A percentile compares a stretch with the other conserved stretches of the same genome.
These are phyloP conservation scores for Scaptomyza polygonia DNA, from an alignment of 2,888 invertebrate species.

Conservation along the genomic window DNA sequence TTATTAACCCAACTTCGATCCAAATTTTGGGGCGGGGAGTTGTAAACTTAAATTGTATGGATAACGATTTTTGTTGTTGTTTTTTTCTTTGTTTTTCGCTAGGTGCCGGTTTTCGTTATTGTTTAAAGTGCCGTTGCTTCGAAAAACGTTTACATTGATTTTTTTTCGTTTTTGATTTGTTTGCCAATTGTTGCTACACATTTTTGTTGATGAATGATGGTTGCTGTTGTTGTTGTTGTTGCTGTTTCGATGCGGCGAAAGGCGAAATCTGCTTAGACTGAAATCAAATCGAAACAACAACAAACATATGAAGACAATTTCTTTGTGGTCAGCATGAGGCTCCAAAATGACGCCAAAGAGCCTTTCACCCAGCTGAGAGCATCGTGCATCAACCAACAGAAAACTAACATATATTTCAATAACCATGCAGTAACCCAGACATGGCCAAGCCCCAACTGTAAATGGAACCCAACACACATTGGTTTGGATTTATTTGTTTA, in stretches of 20 bases:
- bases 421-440: neutral
- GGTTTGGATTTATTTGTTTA: neutral
- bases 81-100: constrained; percentile 2
- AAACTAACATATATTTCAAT: constrained; percentile 11
- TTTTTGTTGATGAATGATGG: constrained; percentile 59
- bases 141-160: constrained; percentile 38
- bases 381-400: neutral
- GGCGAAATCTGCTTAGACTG: constrained; percentile 43
- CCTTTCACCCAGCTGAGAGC: constrained; percentile 37
- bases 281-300: constrained; percentile 11
- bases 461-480: neutral
- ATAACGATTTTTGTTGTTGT: neutral
- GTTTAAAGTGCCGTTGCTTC: constrained; percentile 16
- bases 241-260: constrained; percentile 36
- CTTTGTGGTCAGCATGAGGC: constrained; percentile 44
- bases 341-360: constrained; percentile 9
- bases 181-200: constrained; percentile 63
- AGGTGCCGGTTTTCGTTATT: constrained; percentile 24
- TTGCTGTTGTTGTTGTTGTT: constrained; percentile 23
- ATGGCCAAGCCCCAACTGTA: neutral
- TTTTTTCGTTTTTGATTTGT: constrained; percentile 28
- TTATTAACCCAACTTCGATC: constrained; percentile 6
- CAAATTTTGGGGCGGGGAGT: neutral
- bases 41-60: constrained; percentile 30
- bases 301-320: constrained; percentile 26